A percentile compares a stretch with the other conserved stretches of the same genome.
Evolutionary conservation across 2,797 vertebrate genomes (phyloP).

Genomic region (Hyperoplus immaculatus): DNA sequence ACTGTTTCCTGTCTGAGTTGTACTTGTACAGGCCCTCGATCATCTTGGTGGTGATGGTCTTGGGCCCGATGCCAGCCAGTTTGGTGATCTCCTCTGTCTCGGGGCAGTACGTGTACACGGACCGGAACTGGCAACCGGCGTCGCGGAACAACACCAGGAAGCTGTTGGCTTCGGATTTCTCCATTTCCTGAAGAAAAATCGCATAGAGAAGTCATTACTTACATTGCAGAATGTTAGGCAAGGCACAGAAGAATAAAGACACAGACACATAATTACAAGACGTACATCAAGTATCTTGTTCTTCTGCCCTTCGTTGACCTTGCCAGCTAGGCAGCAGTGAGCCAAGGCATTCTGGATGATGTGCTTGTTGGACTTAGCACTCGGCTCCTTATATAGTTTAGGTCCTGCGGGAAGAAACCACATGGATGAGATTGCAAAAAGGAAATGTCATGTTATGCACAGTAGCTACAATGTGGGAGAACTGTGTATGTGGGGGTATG

Average conservation of each 20-base stretch:
- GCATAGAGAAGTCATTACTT: background rate
- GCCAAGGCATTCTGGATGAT: slow-evolving; percentile 99
- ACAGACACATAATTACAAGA: background rate
- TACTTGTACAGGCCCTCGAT: slow-evolving; percentile 97
- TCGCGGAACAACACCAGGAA: slow-evolving; percentile 98
- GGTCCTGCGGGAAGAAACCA: slow-evolving; percentile 86
- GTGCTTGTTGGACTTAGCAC: slow-evolving; percentile 98
- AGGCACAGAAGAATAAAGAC: background rate
- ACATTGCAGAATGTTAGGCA: background rate
- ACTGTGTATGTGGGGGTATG: no score
- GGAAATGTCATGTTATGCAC: background rate
- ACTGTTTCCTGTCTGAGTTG: slow-evolving; percentile 98
- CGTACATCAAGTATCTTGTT: slow-evolving; percentile 97
- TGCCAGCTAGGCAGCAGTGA: slow-evolving; percentile 97
- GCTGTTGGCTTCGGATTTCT: slow-evolving; percentile 96
- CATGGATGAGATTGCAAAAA: slow-evolving; percentile 22
- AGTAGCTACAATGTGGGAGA: background rate
- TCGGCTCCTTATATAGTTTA: slow-evolving; percentile 98
- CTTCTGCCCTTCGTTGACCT: slow-evolving; percentile 98
- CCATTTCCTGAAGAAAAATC: slow-evolving; percentile 90
- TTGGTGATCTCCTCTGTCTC: slow-evolving; percentile 95
- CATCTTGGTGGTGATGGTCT: slow-evolving; percentile 94
- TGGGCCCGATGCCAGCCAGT: slow-evolving; percentile 94
- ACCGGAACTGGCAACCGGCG: slow-evolving; percentile 96
- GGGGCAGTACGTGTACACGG: slow-evolving; percentile 94